Evolutionary conservation across 1,140 invertebrate genomes (phyloP), one percentile per base, ranked within the genome.

Genomic region (Scaptomyza hsui): DNA sequence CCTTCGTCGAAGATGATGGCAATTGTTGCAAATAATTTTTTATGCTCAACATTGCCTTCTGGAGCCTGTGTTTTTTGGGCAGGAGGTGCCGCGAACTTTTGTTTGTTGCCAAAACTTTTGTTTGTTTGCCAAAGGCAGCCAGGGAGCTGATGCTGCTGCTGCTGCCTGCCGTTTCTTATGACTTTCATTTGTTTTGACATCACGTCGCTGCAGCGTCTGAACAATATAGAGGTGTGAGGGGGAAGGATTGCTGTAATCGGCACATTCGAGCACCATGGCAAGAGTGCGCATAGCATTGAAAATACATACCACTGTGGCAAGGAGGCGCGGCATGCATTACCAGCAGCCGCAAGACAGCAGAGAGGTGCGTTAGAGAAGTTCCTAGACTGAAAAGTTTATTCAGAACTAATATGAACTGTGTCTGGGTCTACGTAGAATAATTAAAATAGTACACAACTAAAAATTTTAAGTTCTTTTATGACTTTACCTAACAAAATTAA

Each of bases 141-240:
- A 32, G 55, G 56, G 26, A 56, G 35, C 48, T 26, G 37, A 7
- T 15, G 7, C 26, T 29, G 26, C 26, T 29, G 26, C 9, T 35
- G 51, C 49, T 55, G 70, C 55, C 62, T 59, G 73, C 70, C 81
- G 59, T 73, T 80, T 63, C 77, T 74, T 77, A 63, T 72, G 81
- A 77, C 77, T 85, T 85, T 85, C 82, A 88, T 88, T 88, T 88
- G 82, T 88, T 88, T 88, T 88, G 82, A 88, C 82, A 88, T 88
- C 82, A 86, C 82, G 81, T 85, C 79, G 77, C 70, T 64, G 76
- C 72, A 69, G 59, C 47, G 60, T 24, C 52, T 37, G 39, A 62
- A 56, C 44, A 55, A 18, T 10, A n/a, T 2, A 26, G 12, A 4
- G 44, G 12, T n/a, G 32, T n/a, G 7, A 5, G 65, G 42, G 32